These are phyloP conservation scores for Habrosyne pyritoides DNA, from an alignment of 2,888 invertebrate species.

Conservation along the genomic window DNA sequence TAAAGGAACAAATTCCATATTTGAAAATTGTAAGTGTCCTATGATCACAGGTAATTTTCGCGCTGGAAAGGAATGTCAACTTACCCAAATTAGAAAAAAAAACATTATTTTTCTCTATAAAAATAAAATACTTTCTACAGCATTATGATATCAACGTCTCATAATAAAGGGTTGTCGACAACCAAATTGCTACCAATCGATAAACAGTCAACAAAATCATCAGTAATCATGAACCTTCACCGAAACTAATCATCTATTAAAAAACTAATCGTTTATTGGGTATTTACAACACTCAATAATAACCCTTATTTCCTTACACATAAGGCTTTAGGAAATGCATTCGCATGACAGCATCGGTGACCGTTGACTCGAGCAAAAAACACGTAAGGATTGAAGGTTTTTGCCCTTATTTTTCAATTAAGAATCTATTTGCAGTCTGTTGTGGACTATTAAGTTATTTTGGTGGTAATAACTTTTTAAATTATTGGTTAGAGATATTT, in stretches of 20 bases:
- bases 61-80: too few species aligned
- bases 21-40: too few species aligned
- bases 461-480: not conserved
- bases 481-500: not conserved
- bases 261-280: not conserved
- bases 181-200: slow-evolving; percentile 34
- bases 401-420: slow-evolving; percentile 28
- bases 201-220: slow-evolving; percentile 35
- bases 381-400: slow-evolving; percentile 9
- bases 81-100: too few species aligned
- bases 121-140: not conserved
- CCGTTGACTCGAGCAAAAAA: slow-evolving; percentile 10
- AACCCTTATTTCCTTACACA: slow-evolving; percentile 11
- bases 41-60: too few species aligned
- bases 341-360: not conserved
- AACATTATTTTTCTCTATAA: too few species aligned
- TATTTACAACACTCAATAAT: not conserved
- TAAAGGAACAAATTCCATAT: too few species aligned
- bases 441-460: slow-evolving; percentile 10
- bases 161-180: slow-evolving; percentile 26
- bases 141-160: slow-evolving; percentile 1
- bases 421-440: slow-evolving; percentile 30
- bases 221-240: slow-evolving; percentile 30
- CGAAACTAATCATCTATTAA: slow-evolving; percentile 38
- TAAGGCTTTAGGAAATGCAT: slow-evolving; percentile 1